Evolutionary conservation across 2,113 vertebrate genomes (phyloP), one percentile per base, ranked within the genome.

Genomic region (Copsychus sechellarum): DNA sequence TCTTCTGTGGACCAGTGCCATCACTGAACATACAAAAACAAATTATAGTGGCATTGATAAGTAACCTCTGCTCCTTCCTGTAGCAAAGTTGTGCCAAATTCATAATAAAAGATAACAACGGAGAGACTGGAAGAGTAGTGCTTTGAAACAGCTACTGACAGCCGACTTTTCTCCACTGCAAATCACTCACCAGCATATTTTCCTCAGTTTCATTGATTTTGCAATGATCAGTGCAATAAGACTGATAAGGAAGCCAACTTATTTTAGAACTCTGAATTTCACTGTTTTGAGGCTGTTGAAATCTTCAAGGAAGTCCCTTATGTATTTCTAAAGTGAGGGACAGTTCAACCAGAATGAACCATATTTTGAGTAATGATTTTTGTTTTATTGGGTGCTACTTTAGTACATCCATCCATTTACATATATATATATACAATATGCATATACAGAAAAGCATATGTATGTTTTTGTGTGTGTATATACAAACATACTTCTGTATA

Each of bases 81-180:
- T 9, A 54, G 20, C 7, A 71, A 70, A 92, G 22, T 28, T 66
- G 9, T 65, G 14, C 51, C 67, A 85, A 78, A 82, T 79, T 88
- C 45, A 66, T 23, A 36, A 28, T 36, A 48, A 78, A 86, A 71
- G 3, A 4, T 43, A 66, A 33, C 23, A 81, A 12, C 3, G 5
- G 48, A 25, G 20, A 84, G 4, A 16, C 15, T 47, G 13, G 28
- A n/a, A n/a, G 14, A 61, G 31, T 21, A 87, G 73, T 0, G 0
- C 14, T 65, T 54, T 64, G 36, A 60, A 92, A 78, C 20, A 86
- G 45, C 36, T 70, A 57, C 17, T 3, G 3, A 56, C 11, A 69
- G 15, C 18, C 40, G 28, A 40, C 33, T 70, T 47, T 31, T 77
- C 29, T 69, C 31, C 8, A 31, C 12, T 62, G 17, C 23, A 74